Base-by-base conservation (phyloP, 30 jellyfish, hydroid and myxozoan genomes). In the Hydractinia symbiolongicarpus region DNA sequence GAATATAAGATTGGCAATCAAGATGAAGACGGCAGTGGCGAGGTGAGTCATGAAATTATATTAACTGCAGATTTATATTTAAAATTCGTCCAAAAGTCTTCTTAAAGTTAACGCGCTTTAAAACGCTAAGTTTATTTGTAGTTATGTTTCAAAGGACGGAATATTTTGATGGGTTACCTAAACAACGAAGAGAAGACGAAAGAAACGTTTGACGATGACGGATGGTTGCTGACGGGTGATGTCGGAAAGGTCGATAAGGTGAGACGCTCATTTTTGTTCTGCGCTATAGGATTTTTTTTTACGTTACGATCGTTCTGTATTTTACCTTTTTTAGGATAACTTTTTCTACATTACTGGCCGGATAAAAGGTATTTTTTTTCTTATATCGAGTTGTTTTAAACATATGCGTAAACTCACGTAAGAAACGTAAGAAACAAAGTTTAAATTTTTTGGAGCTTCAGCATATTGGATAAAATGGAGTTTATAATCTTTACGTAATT, bases 1-100 rank as follows among this genome's bases (percentile, higher is more conserved):
- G 98, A 92, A 72, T n/a, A 76, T 54, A 86, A 81, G 64, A 84
- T 92, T 11, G 82, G 80, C 64, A 92, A 92, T 61, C 86, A 88
- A 53, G 98, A 92, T 77, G 90, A 64, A 64, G 96, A 92, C 77
- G 98, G 98, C 7, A 78, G 96, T 83, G 98, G 98, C 20, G 98
- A 92, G 95, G 98, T 92, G 66, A 8, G 87, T 52, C 7, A 9
- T 55, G 61, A 30, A 30, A 30, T 0, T 30, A 30, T 30, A 30
- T n/a, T n/a, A 30, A 30, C 44, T 30, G 44, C 44, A 30, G 44
- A 30, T 30, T 30, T 30, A 30, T 30, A 30, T 30, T 30, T 30
- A 2, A 30, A 30, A 30, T 30, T 2, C 44, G 44, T 30, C 44
- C 44, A 30, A 30, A 30, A 30, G 44, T 30, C 44, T 30, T 30